phyloP scores from a whole-genome alignment of 2,113 vertebrate genomes.

The Limanda limanda region DNA sequence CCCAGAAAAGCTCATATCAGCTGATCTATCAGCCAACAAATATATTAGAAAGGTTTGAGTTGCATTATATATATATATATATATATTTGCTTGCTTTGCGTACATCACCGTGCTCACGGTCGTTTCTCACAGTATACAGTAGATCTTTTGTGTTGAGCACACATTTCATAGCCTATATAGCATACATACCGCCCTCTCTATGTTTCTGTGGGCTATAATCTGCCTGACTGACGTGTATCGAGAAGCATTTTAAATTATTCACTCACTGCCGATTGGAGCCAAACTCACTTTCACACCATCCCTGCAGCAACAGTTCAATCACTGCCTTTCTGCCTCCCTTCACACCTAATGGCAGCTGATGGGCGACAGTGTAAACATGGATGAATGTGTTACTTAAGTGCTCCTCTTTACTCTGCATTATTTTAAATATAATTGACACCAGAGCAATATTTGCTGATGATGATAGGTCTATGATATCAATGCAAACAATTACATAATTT shows the following conservation, averaged over 20 bases:
- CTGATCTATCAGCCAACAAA: too few species aligned
- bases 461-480: slow-evolving; percentile 40
- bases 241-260: slow-evolving; percentile 67
- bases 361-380: slow-evolving; percentile 21
- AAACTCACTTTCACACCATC: slow-evolving; percentile 61
- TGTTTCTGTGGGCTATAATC: slow-evolving; percentile 20
- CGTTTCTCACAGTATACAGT: neutral
- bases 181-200: neutral
- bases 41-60: too few species aligned
- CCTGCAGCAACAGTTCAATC: slow-evolving; percentile 37
- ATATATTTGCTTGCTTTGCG: neutral
- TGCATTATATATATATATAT: neutral
- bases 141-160: neutral
- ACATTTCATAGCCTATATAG: neutral
- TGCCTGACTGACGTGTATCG: slow-evolving; percentile 10
- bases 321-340: slow-evolving; percentile 7
- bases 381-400: slow-evolving; percentile 3
- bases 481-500: slow-evolving; percentile 47
- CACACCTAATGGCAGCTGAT: neutral
- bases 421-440: slow-evolving; percentile 20
- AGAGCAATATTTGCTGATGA: neutral
- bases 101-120: neutral
- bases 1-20: too few species aligned
- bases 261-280: slow-evolving; percentile 45
- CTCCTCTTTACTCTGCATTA: neutral